These are phyloP conservation scores for Mus caroli DNA, from an alignment of 2,797 vertebrate genomes.

Conservation along the genomic window DNA sequence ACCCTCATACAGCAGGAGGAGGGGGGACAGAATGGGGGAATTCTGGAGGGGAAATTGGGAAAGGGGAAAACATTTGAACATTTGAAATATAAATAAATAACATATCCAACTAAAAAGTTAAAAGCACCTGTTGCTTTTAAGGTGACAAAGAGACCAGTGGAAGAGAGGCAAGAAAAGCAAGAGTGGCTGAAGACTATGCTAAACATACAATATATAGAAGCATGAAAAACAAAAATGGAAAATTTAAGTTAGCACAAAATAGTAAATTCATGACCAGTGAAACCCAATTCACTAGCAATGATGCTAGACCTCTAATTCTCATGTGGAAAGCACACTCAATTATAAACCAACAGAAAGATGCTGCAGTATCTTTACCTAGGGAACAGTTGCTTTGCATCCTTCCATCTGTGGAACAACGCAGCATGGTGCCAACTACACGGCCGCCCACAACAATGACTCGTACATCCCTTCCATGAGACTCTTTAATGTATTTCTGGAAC, in stretches of 20 bases:
- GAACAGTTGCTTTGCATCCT: slow-evolving; percentile 93
- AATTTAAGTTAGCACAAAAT: background rate
- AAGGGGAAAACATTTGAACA: too few relatives aligned
- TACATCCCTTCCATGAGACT: slow-evolving; percentile 92
- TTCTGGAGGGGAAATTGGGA: too few relatives aligned
- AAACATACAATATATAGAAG: background rate
- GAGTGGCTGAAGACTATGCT: too few relatives aligned
- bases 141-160: background rate
- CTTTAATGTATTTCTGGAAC: slow-evolving; percentile 92
- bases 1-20: too few relatives aligned
- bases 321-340: background rate
- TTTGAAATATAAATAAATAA: too few relatives aligned
- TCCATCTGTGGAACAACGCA: slow-evolving; percentile 92
- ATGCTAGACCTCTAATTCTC: background rate
- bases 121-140: background rate
- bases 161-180: background rate
- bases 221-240: too few relatives aligned
- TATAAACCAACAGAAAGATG: background rate
- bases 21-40: too few relatives aligned
- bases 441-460: slow-evolving; percentile 92
- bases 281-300: slow-evolving; percentile 34
- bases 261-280: slow-evolving; percentile 32
- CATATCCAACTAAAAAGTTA: background rate
- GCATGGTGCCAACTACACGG: slow-evolving; percentile 92
- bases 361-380: slow-evolving; percentile 87